Conservation (phyloP, 2,113 vertebrate genomes). For the Salvelinus sp. region DNA sequence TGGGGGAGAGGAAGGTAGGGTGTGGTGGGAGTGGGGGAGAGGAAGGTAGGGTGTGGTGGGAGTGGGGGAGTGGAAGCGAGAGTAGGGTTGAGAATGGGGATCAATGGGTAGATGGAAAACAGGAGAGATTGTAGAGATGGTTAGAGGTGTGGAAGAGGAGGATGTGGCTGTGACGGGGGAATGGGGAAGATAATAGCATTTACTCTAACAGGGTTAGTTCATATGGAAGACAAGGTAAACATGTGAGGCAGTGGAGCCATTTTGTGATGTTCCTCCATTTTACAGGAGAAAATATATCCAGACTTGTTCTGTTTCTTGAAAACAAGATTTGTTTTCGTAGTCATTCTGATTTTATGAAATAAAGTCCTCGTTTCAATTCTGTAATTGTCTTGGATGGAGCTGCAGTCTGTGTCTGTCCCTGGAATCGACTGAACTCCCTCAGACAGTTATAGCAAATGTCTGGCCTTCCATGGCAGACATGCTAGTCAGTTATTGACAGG, state of each 20-base stretch:
- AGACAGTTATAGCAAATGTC: conserved; percentile 41
- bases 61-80: too few relatives aligned
- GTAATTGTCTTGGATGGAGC: neutral
- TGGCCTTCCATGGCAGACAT: conserved; percentile 47
- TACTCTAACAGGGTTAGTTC: neutral
- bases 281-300: neutral
- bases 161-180: neutral
- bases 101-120: neutral
- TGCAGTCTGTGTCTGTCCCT: conserved; percentile 1
- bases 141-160: neutral
- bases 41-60: too few relatives aligned
- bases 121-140: neutral
- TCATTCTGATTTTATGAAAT: neutral
- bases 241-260: neutral
- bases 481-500: conserved; percentile 61
- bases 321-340: neutral
- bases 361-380: neutral
- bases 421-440: conserved; percentile 15
- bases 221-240: neutral
- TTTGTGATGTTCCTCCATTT: neutral
- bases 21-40: too few relatives aligned
- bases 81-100: too few relatives aligned
- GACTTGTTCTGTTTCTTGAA: neutral
- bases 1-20: too few relatives aligned
- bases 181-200: neutral